phyloP scores from a whole-genome alignment of 2,888 invertebrate species.

The Polydrusus tereticollis region DNA sequence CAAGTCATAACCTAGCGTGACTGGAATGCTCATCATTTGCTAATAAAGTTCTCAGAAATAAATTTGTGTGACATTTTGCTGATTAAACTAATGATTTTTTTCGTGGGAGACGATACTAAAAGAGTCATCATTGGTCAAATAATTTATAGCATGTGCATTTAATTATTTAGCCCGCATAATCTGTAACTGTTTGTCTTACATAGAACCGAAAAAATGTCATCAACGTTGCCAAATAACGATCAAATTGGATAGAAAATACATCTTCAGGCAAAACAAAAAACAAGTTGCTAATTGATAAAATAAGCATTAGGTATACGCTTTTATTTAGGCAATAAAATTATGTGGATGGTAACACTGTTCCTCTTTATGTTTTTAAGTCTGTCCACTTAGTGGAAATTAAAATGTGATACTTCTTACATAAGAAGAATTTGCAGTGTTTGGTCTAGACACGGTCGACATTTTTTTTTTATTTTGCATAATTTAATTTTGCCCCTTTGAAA shows the following conservation, averaged over 20 bases:
- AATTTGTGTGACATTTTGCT: constrained; percentile 5
- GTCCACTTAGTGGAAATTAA: not conserved
- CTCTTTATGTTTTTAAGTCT: too few species aligned
- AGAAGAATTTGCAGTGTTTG: not conserved
- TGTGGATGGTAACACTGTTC: too few species aligned
- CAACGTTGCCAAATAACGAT: too few species aligned
- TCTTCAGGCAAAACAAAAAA: too few species aligned
- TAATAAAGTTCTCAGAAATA: not conserved
- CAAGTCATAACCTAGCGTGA: not conserved
- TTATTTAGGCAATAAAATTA: too few species aligned
- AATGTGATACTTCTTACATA: not conserved
- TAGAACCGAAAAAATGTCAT: too few species aligned
- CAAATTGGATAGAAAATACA: too few species aligned
- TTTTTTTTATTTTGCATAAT: not conserved
- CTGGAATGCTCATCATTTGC: not conserved
- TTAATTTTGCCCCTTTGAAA: not conserved
- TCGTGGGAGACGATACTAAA: constrained; percentile 3
- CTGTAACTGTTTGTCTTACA: not conserved
- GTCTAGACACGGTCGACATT: not conserved
- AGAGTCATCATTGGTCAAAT: not conserved
- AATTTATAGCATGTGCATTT: too few species aligned
- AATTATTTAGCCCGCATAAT: too few species aligned
- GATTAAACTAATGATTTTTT: not conserved
- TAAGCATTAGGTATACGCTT: too few species aligned
- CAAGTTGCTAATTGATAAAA: too few species aligned